Conservation (phyloP, 2,888 invertebrate genomes). For the Alsophila aescularia region DNA sequence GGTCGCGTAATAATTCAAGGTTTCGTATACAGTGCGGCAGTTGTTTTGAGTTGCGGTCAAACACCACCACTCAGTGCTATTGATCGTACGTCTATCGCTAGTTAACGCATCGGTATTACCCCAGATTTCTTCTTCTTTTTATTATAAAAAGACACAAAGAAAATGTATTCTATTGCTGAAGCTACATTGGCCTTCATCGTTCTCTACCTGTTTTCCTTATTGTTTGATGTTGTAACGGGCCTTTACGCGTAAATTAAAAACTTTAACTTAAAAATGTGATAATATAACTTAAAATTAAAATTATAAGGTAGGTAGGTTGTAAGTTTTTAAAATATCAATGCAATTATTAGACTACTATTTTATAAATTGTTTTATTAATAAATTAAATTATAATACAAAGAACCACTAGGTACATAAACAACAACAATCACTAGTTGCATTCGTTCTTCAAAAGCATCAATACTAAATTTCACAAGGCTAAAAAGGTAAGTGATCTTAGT, state of each 20-base stretch:
- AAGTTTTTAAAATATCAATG: constrained; percentile 68
- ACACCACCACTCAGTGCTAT: constrained; percentile 60
- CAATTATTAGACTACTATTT: constrained; percentile 53
- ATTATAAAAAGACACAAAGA: constrained; percentile 50
- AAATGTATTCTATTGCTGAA: constrained; percentile 80
- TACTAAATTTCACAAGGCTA: too few species aligned
- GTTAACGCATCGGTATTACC: constrained; percentile 35
- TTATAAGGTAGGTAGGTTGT: constrained; percentile 58
- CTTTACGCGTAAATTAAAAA: constrained; percentile 62
- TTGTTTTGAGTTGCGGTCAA: constrained; percentile 65
- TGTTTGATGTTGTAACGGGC: constrained; percentile 78
- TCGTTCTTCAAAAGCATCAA: not conserved
- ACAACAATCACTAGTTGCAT: not conserved
- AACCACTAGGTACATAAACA: not conserved
- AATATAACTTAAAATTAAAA: constrained; percentile 49
- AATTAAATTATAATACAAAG: not conserved
- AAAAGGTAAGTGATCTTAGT: not conserved
- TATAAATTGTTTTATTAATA: constrained; percentile 6
- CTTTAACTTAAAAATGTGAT: constrained; percentile 66
- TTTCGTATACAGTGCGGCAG: constrained; percentile 52
- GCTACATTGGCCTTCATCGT: constrained; percentile 76
- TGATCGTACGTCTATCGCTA: constrained; percentile 61
- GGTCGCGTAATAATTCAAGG: constrained; percentile 61
- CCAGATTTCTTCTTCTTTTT: constrained; percentile 41
- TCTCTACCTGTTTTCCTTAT: constrained; percentile 75